A percentile compares a stretch with the other conserved stretches of the same genome.
phyloP scores from a whole-genome alignment of 2,888 invertebrate genomes.

The Drosophila macrospina region DNA sequence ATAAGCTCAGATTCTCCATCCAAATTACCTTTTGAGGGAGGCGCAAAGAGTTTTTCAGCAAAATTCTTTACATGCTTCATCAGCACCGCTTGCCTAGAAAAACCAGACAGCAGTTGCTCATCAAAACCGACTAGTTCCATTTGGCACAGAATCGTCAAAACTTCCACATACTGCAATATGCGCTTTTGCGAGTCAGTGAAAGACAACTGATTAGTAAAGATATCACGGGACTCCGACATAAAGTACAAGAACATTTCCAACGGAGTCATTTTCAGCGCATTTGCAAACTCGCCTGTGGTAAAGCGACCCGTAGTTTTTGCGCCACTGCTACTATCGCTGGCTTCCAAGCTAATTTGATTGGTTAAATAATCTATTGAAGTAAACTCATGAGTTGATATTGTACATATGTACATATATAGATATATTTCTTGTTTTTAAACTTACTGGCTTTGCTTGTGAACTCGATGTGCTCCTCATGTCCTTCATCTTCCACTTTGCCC shows the following conservation, averaged over 20 bases:
- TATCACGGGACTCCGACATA: constrained; percentile 55
- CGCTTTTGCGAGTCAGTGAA: constrained; percentile 70
- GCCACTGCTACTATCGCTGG: constrained; percentile 3
- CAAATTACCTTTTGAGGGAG: constrained; percentile 73
- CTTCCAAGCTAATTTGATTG: constrained; percentile 20
- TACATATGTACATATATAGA: not conserved
- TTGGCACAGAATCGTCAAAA: constrained; percentile 65
- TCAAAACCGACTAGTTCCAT: constrained; percentile 79
- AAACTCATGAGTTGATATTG: not conserved
- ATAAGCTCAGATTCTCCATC: constrained; percentile 47
- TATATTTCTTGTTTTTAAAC: not conserved
- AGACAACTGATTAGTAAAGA: constrained; percentile 64
- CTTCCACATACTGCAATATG: constrained; percentile 62
- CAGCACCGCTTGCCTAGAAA: constrained; percentile 64
- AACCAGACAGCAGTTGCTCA: constrained; percentile 57
- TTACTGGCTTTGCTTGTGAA: constrained; percentile 27
- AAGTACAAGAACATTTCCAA: constrained; percentile 79
- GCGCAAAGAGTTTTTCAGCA: constrained; percentile 79
- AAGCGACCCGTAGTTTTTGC: constrained; percentile 34
- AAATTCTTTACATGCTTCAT: constrained; percentile 64
- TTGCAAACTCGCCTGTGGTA: constrained; percentile 41
- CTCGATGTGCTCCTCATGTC: constrained; percentile 49
- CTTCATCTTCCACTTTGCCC: constrained; percentile 19
- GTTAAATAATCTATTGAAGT: constrained; percentile 13
- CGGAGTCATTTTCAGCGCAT: constrained; percentile 55